Conservation (phyloP, 2,113 vertebrate genomes). For the Cygnus atratus region DNA sequence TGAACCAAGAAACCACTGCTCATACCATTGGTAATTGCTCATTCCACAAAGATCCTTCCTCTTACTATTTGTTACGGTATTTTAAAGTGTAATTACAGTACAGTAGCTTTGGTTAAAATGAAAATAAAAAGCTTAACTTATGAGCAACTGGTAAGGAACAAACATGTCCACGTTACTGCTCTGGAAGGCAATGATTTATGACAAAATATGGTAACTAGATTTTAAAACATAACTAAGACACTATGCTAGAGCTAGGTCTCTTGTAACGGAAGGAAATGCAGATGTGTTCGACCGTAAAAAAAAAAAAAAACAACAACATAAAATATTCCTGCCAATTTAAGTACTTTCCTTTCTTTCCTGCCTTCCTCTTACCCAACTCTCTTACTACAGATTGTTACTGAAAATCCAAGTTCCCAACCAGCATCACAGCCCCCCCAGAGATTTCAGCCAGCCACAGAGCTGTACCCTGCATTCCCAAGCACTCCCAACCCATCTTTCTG, state of each 20-base stretch:
- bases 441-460: neutral
- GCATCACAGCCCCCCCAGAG: neutral
- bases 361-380: neutral
- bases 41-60: neutral
- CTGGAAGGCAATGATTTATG: neutral
- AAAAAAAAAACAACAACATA: neutral
- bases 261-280: neutral
- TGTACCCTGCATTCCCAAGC: neutral
- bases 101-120: neutral
- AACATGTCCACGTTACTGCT: neutral
- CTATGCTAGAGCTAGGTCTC: neutral
- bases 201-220: neutral
- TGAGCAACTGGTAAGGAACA: neutral
- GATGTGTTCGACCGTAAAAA: neutral
- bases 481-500: neutral
- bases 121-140: neutral
- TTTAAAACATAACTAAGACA: neutral
- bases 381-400: neutral
- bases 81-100: neutral
- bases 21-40: neutral
- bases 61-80: neutral
- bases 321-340: neutral
- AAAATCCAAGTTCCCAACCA: neutral
- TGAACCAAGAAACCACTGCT: neutral
- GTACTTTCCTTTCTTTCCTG: neutral